These are phyloP conservation scores for Caenorhabditis sulstoni DNA, from an alignment of 2,888 invertebrate genomes.

Conservation along the genomic window DNA sequence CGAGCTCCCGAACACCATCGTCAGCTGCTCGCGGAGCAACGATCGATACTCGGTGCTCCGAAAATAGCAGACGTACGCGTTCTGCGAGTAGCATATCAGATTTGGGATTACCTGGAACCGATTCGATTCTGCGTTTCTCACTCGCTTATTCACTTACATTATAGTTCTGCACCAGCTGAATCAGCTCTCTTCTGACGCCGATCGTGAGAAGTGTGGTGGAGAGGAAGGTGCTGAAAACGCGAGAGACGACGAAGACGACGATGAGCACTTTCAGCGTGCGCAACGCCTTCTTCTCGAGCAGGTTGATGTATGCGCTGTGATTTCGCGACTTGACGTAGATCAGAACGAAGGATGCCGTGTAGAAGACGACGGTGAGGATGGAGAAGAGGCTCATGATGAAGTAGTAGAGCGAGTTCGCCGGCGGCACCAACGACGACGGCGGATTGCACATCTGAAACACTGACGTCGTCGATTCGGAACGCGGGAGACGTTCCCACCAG, in stretches of 20 bases:
- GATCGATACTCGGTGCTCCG: constrained; percentile 38
- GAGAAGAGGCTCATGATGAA: constrained; percentile 36
- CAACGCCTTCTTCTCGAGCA: constrained; percentile 37
- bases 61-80: constrained; percentile 43
- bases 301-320: constrained; percentile 10
- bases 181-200: constrained; percentile 22
- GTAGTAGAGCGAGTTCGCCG: constrained; percentile 24
- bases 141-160: constrained; percentile 17
- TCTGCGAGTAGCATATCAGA: constrained; percentile 36
- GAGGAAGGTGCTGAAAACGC: constrained; percentile 23
- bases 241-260: constrained; percentile 24
- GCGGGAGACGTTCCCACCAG: constrained; percentile 6
- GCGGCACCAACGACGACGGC: constrained; percentile 12
- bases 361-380: constrained; percentile 32
- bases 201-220: constrained; percentile 8
- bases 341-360: constrained; percentile 13
- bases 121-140: background rate
- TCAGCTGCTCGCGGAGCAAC: constrained; percentile 30
- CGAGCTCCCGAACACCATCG: constrained; percentile 15
- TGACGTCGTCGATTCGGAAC: background rate
- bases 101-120: constrained; percentile 26
- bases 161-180: constrained; percentile 31
- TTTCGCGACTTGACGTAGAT: constrained; percentile 30
- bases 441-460: constrained; percentile 52
- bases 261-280: constrained; percentile 45